Conservation (phyloP, 1,140 invertebrate species). For the Polyergus mexicanus region DNA sequence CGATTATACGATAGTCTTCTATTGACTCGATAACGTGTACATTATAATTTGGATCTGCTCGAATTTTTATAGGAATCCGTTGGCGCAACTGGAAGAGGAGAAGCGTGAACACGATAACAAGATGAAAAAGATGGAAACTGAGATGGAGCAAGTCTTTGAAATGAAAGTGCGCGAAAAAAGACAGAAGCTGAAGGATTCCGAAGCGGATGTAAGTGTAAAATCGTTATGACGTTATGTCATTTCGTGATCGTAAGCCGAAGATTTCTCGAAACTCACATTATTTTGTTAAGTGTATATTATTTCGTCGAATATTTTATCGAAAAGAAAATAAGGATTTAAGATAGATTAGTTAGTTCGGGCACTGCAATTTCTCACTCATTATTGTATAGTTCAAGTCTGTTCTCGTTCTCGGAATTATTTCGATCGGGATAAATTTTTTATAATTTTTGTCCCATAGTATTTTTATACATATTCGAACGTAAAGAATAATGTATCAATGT, state of each 20-base stretch:
- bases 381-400: too few relatives aligned
- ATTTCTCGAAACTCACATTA: not conserved
- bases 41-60: constrained; percentile 66
- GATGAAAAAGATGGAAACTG: constrained; percentile 98
- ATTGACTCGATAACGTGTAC: not conserved
- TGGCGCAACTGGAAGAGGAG: constrained; percentile 99
- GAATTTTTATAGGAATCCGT: constrained; percentile 92
- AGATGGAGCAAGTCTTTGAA: constrained; percentile 98
- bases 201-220: constrained; percentile 91
- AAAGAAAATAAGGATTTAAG: not conserved
- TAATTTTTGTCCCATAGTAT: not conserved
- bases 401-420: not conserved
- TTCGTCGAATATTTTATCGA: not conserved
- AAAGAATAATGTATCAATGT: not conserved
- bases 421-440: not conserved
- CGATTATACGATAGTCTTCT: not conserved
- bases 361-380: not conserved
- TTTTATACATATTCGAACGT: not conserved
- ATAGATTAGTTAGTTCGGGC: not conserved
- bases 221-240: too few relatives aligned
- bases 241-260: not conserved
- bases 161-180: constrained; percentile 96
- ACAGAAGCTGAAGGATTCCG: constrained; percentile 97
- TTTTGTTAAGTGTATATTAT: too few relatives aligned
- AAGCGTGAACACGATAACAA: constrained; percentile 97